Evolutionary conservation across 1,140 invertebrate genomes (phyloP), one percentile per base, ranked within the genome.

Genomic region (Papilio dardanus): DNA sequence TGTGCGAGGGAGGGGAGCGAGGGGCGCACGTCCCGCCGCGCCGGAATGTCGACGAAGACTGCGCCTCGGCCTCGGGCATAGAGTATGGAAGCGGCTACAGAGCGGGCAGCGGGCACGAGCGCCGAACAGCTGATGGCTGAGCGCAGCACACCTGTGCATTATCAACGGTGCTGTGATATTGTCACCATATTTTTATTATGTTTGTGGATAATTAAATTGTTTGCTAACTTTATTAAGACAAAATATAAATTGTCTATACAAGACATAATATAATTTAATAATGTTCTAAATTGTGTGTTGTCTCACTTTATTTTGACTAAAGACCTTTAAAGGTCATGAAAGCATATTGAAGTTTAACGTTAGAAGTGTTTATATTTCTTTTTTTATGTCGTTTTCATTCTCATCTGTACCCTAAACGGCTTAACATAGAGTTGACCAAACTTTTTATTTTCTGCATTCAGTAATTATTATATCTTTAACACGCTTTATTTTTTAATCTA

Each of bases 61-160:
- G 86, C 69, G 24, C 71, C 46, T 19, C 46, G 46, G 54, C 54
- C 54, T 62, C 54, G 54, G 54, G 24, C 54, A 62, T 62, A 62
- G 54, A 62, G 54, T 28, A 62, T 19, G 21, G 46, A n/a, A 62
- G 54, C 54, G 24, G 54, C 54, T 4, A 28, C 30, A 62, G 54
- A 79, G 77, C 81, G 83, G 73, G 67, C 74, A 76, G 82, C 84
- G 80, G 83, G 86, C 88, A 88, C 86, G 87, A 84, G 84, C 86
- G 81, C 31, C 81, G 83, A 90, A 90, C 89, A 92, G 90, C 90
- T 92, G 90, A 92, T 90, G 84, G 77, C 81, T 81, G 88, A 83
- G 35, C 81, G 81, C 85, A 80, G 88, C 88, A 88, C 89, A 92
- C 90, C 90, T 92, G 90, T 92, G 86, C 78, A 81, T 77, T 81